Conservation (phyloP, 2,113 vertebrate genomes). For the Oreotrochilus melanogaster region DNA sequence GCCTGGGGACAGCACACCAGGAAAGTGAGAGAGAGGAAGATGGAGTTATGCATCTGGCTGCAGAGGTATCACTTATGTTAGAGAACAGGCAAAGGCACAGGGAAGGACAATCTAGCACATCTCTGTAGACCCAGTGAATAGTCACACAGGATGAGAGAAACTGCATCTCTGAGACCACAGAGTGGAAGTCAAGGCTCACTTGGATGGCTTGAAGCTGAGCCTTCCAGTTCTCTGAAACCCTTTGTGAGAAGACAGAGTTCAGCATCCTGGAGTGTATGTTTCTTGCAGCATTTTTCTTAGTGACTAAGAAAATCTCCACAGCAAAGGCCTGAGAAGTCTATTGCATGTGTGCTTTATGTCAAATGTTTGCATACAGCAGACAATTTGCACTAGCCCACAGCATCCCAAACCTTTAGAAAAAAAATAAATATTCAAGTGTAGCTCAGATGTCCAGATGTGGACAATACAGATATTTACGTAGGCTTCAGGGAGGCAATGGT, state of each 20-base stretch:
- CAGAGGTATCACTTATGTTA: not conserved
- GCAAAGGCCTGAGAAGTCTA: not conserved
- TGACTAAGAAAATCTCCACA: not conserved
- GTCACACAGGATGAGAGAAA: not conserved
- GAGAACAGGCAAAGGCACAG: not conserved
- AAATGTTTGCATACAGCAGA: not conserved
- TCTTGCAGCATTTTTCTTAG: not conserved
- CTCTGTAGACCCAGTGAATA: not conserved
- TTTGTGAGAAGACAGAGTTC: not conserved
- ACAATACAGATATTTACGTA: not conserved
- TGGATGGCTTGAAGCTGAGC: not conserved
- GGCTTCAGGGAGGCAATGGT: slow-evolving; percentile 73
- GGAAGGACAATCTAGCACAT: not conserved
- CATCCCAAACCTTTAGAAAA: not conserved
- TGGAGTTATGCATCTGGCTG: not conserved
- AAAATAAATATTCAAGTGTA: not conserved
- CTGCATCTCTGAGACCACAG: not conserved
- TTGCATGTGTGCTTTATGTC: not conserved
- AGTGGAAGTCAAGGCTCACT: not conserved
- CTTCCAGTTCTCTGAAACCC: not conserved
- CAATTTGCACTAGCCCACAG: not conserved
- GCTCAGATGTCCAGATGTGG: not conserved
- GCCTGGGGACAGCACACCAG: not conserved
- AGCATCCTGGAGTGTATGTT: not conserved
- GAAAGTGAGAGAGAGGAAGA: not conserved